Evolutionary conservation across 1,140 invertebrate genomes (phyloP).

Genomic region (Drosophila nasuta): DNA sequence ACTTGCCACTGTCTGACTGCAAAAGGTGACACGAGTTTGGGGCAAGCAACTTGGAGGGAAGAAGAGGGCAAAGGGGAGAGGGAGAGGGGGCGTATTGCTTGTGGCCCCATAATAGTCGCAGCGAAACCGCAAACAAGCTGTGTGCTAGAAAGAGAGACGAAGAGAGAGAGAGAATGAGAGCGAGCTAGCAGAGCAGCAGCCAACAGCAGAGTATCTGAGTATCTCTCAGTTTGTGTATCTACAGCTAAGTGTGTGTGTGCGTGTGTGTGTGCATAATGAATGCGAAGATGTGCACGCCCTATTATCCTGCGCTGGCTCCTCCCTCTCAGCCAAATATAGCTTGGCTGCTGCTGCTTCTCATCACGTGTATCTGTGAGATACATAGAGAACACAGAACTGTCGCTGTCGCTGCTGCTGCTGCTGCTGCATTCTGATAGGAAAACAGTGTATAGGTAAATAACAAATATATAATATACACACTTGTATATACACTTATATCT

Average conservation of each 20-base stretch:
- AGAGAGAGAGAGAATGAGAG: neutral
- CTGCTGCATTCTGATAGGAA: conserved; percentile 77
- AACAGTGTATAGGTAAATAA: conserved; percentile 55
- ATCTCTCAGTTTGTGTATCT: conserved; percentile 42
- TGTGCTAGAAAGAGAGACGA: neutral
- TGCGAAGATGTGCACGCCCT: conserved; percentile 82
- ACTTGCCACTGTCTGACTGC: conserved; percentile 63
- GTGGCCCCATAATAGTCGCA: conserved; percentile 39
- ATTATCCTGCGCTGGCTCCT: conserved; percentile 82
- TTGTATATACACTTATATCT: conserved; percentile 3
- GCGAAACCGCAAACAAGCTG: conserved; percentile 40
- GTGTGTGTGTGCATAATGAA: conserved; percentile 76
- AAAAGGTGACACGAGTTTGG: conserved; percentile 14
- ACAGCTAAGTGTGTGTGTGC: conserved; percentile 27
- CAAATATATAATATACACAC: conserved; percentile 10
- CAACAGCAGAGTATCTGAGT: conserved; percentile 48
- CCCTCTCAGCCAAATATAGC: conserved; percentile 47
- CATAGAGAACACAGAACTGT: conserved; percentile 38
- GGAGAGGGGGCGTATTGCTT: neutral
- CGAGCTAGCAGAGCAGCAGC: conserved; percentile 33
- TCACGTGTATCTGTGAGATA: conserved; percentile 72
- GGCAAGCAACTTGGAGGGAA: neutral
- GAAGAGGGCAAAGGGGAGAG: neutral
- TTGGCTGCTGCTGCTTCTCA: neutral
- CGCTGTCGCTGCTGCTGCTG: conserved; percentile 39